Evolutionary conservation across 2,888 invertebrate genomes (phyloP), one percentile per base, ranked within the genome.

Genomic region (Seladonia tumulorum): DNA sequence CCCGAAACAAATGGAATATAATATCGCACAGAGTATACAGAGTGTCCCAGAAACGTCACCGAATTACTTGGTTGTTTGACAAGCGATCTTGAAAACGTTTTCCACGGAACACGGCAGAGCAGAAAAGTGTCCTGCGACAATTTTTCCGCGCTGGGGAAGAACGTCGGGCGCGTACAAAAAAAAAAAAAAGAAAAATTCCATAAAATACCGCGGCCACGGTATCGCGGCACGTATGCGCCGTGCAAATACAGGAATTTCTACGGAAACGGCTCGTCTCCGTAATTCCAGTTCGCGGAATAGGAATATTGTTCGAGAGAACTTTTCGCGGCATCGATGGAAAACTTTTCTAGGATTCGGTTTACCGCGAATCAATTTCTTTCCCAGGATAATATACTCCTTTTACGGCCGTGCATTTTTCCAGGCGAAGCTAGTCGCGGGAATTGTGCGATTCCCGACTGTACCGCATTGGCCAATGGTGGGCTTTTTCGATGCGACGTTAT

Each of bases 241-340:
- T 63, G 29, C 29, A 63, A 63, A 63, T 29, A 16, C 29, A 16
- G 29, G 25, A 63, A 63, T 63, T 16, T 63, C 63, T 5, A 25
- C 7, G 7, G 63, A 63, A 63, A 16, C 63, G 63, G 14, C 63
- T 63, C 63, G 63, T 63, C 29, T 16, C 25, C 25, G 14, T 63
- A 63, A 63, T 63, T 29, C 29, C 63, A 5, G 29, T 63, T 29
- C 29, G 63, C 63, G 14, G 25, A 63, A 63, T 7, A 5, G 25
- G 14, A 63, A 18, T 18, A 39, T 8, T 22, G n/a, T 68, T 73
- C 77, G 18, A 47, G 79, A 29, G 57, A 57, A 74, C 68, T 82
- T 57, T 68, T 12, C 47, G 53, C 25, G 10, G 68, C 35, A 1
- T 22, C 39, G 18, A 18, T 39, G 14, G 35, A 22, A 39, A 66